These are phyloP conservation scores for Copidosoma floridanum DNA, from an alignment of 1,140 invertebrate genomes.

Conservation along the genomic window DNA sequence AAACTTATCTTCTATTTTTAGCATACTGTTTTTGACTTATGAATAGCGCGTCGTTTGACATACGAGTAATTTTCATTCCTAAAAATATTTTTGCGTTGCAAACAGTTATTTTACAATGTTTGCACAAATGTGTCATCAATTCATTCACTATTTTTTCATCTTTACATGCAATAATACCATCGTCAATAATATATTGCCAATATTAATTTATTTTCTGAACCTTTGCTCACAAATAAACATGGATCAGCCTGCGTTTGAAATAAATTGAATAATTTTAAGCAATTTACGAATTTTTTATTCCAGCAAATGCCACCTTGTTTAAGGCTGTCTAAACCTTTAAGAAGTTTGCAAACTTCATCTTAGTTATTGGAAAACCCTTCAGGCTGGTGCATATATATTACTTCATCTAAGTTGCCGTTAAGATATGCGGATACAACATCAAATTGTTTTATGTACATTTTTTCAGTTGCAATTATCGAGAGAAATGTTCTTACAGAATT, in stretches of 20 bases:
- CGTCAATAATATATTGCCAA: too few relatives aligned
- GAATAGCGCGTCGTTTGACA: slow-evolving; percentile 37
- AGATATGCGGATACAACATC: slow-evolving; percentile 44
- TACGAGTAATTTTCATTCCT: too few relatives aligned
- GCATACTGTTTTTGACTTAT: slow-evolving; percentile 42
- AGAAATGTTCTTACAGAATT: slow-evolving; percentile 44
- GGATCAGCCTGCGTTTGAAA: too few relatives aligned
- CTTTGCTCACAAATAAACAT: too few relatives aligned
- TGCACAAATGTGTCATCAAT: too few relatives aligned
- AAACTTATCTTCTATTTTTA: too few relatives aligned
- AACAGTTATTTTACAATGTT: too few relatives aligned
- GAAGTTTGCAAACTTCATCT: slow-evolving; percentile 25
- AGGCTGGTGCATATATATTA: slow-evolving; percentile 12
- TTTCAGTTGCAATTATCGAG: slow-evolving; percentile 51
- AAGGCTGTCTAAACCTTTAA: slow-evolving; percentile 42
- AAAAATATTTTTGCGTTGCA: too few relatives aligned
- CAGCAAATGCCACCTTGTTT: slow-evolving; percentile 30
- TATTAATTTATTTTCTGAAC: too few relatives aligned
- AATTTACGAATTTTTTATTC: slow-evolving; percentile 24
- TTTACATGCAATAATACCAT: too few relatives aligned
- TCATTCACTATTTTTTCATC: too few relatives aligned
- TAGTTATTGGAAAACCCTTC: background rate
- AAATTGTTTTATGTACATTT: slow-evolving; percentile 49
- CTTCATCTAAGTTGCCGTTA: slow-evolving; percentile 32
- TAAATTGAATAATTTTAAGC: too few relatives aligned